Percentiles rank a stretch among this genome's conserved stretches.
phyloP scores from a whole-genome alignment of 1,140 invertebrate species.

The Agraylea sexmaculata region DNA sequence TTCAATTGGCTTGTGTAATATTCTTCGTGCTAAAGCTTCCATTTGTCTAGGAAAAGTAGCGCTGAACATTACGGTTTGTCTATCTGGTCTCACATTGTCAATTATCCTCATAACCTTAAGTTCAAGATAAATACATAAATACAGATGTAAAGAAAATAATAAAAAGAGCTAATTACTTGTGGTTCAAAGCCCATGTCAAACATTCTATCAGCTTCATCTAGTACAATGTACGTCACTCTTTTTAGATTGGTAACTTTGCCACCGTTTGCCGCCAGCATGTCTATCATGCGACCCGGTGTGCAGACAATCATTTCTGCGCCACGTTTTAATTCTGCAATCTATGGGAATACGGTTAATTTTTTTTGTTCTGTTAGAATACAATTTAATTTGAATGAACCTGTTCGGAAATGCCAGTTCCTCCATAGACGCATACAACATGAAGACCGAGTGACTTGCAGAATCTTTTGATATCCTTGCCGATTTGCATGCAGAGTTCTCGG shows the following conservation, averaged over 20 bases:
- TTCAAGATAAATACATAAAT: conserved; percentile 12
- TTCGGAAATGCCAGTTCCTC: conserved; percentile 94
- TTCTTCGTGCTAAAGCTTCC: conserved; percentile 92
- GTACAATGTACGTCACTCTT: conserved; percentile 90
- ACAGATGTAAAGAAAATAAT: conserved; percentile 9
- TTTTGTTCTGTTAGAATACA: no score
- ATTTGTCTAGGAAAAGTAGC: conserved; percentile 98
- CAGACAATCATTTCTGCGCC: conserved; percentile 98
- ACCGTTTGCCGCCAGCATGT: conserved; percentile 97
- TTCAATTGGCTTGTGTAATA: conserved; percentile 91
- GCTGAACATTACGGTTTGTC: conserved; percentile 97
- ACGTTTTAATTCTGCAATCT: conserved; percentile 95
- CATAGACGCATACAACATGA: conserved; percentile 93
- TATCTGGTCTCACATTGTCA: conserved; percentile 92
- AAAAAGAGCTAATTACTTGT: conserved; percentile 50
- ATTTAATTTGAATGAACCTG: conserved; percentile 45
- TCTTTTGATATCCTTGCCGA: conserved; percentile 92
- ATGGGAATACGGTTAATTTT: no score
- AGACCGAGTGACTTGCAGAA: conserved; percentile 85
- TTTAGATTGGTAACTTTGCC: conserved; percentile 94
- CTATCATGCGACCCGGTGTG: conserved; percentile 98
- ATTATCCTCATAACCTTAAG: conserved; percentile 87
- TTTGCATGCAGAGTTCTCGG: conserved; percentile 97
- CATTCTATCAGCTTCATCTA: conserved; percentile 99
- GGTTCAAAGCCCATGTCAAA: conserved; percentile 99